These are phyloP conservation scores for Cynoglossus semilaevis DNA, from an alignment of 2,113 vertebrate genomes.

Conservation along the genomic window DNA sequence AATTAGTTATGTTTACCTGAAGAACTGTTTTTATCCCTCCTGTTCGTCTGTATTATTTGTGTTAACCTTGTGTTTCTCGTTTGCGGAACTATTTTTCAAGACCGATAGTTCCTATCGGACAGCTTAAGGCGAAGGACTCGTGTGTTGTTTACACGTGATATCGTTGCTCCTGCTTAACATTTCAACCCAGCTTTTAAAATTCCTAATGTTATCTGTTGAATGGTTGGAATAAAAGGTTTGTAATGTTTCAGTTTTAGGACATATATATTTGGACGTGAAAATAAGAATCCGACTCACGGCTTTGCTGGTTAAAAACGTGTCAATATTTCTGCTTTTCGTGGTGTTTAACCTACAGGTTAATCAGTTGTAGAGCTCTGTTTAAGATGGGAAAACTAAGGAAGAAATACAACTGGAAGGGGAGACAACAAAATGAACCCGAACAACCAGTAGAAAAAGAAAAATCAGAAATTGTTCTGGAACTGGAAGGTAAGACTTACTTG, in stretches of 20 bases:
- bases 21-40: too few relatives aligned
- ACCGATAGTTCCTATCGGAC: constrained; percentile 21
- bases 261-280: not conserved
- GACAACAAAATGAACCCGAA: constrained; percentile 57
- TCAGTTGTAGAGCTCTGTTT: not conserved
- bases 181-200: not conserved
- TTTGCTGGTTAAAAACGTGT: not conserved
- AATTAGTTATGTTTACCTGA: too few relatives aligned
- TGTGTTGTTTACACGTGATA: constrained; percentile 69
- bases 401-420: constrained; percentile 86
- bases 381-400: constrained; percentile 84
- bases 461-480: constrained; percentile 66
- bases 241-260: too few relatives aligned
- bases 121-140: constrained; percentile 29
- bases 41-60: not conserved
- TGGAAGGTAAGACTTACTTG: constrained; percentile 58
- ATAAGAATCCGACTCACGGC: too few relatives aligned
- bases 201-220: not conserved
- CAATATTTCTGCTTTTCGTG: not conserved
- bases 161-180: not conserved
- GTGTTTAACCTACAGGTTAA: not conserved
- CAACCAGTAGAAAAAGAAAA: constrained; percentile 26
- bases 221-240: not conserved
- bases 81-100: constrained; percentile 51
- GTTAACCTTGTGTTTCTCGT: not conserved